Evolutionary conservation across 1,140 invertebrate species (phyloP).

Genomic region (Steinernema khuongi): DNA sequence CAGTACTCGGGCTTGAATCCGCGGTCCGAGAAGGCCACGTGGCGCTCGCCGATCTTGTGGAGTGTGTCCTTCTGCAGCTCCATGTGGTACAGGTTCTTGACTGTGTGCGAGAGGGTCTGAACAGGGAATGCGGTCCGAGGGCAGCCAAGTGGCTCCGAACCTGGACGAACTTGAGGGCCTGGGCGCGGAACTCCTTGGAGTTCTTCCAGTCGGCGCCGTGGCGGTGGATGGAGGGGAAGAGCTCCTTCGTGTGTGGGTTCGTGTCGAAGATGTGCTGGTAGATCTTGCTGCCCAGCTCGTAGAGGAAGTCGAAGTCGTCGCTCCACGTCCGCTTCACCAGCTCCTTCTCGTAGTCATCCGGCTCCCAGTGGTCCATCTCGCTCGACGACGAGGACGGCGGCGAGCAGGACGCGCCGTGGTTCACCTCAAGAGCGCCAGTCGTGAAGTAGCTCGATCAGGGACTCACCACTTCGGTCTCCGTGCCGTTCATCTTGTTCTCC

Average conservation of each 20-base stretch:
- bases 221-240: slow-evolving; percentile 52
- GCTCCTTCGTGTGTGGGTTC: slow-evolving; percentile 51
- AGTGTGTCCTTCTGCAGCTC: slow-evolving; percentile 44
- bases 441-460: slow-evolving; percentile 19
- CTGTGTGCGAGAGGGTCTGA: slow-evolving; percentile 52
- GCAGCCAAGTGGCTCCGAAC: slow-evolving; percentile 24
- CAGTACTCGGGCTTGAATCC: slow-evolving; percentile 57
- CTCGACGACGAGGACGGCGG: not conserved
- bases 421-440: slow-evolving; percentile 1
- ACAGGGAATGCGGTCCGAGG: slow-evolving; percentile 27
- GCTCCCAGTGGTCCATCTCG: slow-evolving; percentile 43
- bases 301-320: slow-evolving; percentile 57
- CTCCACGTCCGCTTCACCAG: slow-evolving; percentile 55
- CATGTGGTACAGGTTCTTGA: slow-evolving; percentile 59
- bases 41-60: slow-evolving; percentile 47
- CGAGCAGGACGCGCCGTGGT: not conserved
- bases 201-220: slow-evolving; percentile 51
- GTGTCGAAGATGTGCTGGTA: slow-evolving; percentile 53
- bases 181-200: slow-evolving; percentile 47
- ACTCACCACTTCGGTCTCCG: not conserved
- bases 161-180: slow-evolving; percentile 56
- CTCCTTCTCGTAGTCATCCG: slow-evolving; percentile 44
- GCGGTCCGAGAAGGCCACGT: slow-evolving; percentile 52
- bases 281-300: slow-evolving; percentile 50
- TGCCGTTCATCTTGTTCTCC: not conserved